Base-by-base conservation (phyloP, 2,113 vertebrate species). In the Callaeas wilsoni region DNA sequence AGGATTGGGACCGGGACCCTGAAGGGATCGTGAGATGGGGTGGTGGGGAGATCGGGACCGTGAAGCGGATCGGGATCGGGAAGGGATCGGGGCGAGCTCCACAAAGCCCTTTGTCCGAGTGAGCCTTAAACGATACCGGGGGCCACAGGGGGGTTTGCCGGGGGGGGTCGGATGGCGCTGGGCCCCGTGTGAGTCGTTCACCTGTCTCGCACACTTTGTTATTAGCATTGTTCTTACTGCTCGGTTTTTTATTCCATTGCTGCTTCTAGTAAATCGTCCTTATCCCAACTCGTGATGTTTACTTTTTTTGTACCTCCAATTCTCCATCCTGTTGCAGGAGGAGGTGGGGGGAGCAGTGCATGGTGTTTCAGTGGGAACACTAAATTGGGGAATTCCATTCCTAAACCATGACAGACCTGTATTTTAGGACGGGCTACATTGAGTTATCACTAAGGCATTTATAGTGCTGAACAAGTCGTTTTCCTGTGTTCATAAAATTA, bases 341-440 rank as follows among this genome's bases (percentile, higher is more conserved):
- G 23, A 50, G 42, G 9, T 21, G 35, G 6, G 2, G 7, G 7
- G 15, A 65, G 32, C 6, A 8, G 9, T 49, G 37, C 1, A 1
- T 39, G 9, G 15, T 67, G 16, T 52, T 74, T 52, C 29, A 44
- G 2, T 53, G 39, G 29, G 16, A 30, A 18, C 53, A 21, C 4
- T 60, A 30, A 39, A 67, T 15, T 39, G 33, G 29, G 25, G 29
- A 39, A 25, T 74, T 59, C 8, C 42, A 3, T 67, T 65, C 46
- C 60, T 39, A 46, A 67, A 15, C 33, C 46, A 8, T 33, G 19
- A 33, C 60, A 67, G 10, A 25, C 19, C 13, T 44, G 14, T 19
- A 2, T 86, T 93, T 79, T 41, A 79, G 15, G 56, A 27, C 0
- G 0, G 6, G 26, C 42, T 68, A 44, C 52, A 25, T 52, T 44